These are phyloP conservation scores for Danio choprae DNA, from an alignment of 2,797 vertebrate genomes.

Conservation along the genomic window DNA sequence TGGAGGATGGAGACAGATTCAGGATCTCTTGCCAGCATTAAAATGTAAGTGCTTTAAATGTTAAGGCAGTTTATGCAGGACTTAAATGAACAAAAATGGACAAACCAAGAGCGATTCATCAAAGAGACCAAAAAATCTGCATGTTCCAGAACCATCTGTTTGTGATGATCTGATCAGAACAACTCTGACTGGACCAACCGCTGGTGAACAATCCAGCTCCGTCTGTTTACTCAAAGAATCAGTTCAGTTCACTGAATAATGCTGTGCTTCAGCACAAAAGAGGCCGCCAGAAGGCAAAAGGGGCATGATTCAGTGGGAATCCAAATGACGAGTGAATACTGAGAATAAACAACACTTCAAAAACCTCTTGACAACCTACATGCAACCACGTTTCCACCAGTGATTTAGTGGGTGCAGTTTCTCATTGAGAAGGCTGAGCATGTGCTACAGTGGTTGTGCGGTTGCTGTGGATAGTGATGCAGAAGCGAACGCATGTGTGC, in stretches of 20 bases:
- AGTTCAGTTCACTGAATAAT: background rate
- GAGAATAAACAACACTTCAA: background rate
- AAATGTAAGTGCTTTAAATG: background rate
- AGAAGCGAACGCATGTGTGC: conserved; percentile 35
- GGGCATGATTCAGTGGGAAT: background rate
- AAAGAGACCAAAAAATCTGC: too few relatives aligned
- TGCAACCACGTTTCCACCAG: background rate
- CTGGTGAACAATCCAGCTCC: conserved; percentile 22
- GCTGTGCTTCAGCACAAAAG: background rate
- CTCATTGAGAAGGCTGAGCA: too few relatives aligned
- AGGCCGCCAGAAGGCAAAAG: background rate
- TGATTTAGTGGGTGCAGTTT: too few relatives aligned
- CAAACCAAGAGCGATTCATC: background rate
- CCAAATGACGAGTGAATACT: background rate
- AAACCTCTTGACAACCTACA: background rate
- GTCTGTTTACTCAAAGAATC: conserved; percentile 4
- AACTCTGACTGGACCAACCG: background rate
- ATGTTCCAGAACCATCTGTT: background rate
- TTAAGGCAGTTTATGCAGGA: background rate
- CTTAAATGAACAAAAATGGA: background rate
- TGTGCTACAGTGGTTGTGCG: background rate
- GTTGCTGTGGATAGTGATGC: conserved; percentile 55
- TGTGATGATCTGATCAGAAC: conserved; percentile 14
- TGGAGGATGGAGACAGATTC: too few relatives aligned
- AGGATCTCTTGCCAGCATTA: background rate